Conservation (phyloP, 2,797 vertebrate species). For the Coranthus polyacanthus region DNA sequence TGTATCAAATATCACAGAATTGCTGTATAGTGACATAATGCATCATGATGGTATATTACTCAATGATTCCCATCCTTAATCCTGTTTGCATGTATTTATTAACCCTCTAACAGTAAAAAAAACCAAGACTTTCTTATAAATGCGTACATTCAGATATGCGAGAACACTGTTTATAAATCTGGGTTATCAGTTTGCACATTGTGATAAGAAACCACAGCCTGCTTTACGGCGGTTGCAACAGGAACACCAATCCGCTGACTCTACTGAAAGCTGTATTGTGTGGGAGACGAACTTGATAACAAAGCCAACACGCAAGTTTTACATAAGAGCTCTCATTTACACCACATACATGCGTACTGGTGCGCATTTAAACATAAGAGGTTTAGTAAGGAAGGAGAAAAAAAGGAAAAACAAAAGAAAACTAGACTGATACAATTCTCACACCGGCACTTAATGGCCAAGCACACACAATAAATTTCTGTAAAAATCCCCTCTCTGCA, state of each 20-base stretch:
- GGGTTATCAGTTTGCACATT: constrained; percentile 13
- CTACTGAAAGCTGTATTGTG: constrained; percentile 37
- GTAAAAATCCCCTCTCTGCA: constrained; percentile 30
- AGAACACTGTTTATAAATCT: constrained; percentile 13
- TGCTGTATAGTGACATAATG: too few relatives aligned
- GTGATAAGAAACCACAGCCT: constrained; percentile 28
- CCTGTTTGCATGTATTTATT: neutral
- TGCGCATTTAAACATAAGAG: constrained; percentile 2
- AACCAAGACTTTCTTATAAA: neutral
- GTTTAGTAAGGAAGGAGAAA: neutral
- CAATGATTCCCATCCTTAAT: too few relatives aligned
- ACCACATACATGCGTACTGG: too few relatives aligned
- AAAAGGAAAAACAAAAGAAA: constrained; percentile 15
- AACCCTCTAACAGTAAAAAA: neutral
- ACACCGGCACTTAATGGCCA: neutral
- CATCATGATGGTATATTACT: too few relatives aligned
- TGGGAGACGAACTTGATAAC: constrained; percentile 26
- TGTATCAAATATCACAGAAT: too few relatives aligned
- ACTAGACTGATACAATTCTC: neutral
- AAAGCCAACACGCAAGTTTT: constrained; percentile 13
- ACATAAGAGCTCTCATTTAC: constrained; percentile 13
- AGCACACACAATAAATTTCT: constrained; percentile 5
- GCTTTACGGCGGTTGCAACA: neutral
- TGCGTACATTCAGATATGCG: neutral
- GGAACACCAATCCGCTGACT: constrained; percentile 29